Evolutionary conservation across 1,140 invertebrate species (phyloP).

Genomic region (Calycopis cecrops): DNA sequence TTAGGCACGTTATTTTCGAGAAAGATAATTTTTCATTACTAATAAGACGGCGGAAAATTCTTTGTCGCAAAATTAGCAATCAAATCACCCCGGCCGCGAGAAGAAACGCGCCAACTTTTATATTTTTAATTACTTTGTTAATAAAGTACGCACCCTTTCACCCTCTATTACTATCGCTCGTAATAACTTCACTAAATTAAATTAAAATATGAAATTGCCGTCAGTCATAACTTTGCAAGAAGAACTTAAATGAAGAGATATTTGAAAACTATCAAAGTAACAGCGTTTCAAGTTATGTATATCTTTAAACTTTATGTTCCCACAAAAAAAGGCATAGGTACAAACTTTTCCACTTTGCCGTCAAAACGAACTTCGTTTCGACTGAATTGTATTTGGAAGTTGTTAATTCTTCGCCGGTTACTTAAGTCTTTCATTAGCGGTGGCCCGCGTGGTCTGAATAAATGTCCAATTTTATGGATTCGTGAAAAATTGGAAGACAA

Average conservation of each 20-base stretch:
- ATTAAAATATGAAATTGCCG: conserved; percentile 46
- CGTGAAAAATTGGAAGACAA: conserved; percentile 52
- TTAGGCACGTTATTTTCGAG: conserved; percentile 9
- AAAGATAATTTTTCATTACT: conserved; percentile 41
- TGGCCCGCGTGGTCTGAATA: conserved; percentile 62
- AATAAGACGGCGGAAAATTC: conserved; percentile 41
- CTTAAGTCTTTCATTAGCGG: conserved; percentile 71
- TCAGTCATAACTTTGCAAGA: conserved; percentile 11
- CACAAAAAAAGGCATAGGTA: conserved; percentile 40
- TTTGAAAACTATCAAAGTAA: conserved; percentile 21
- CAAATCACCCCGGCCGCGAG: conserved; percentile 34
- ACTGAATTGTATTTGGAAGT: conserved; percentile 67
- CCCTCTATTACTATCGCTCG: conserved; percentile 29
- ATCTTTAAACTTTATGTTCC: conserved; percentile 48
- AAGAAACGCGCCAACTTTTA: conserved; percentile 45
- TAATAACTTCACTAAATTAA: conserved; percentile 44
- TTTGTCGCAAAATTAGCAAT: conserved; percentile 66
- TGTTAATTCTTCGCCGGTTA: conserved; percentile 67
- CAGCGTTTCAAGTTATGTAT: conserved; percentile 31
- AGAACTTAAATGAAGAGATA: conserved; percentile 22
- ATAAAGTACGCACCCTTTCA: conserved; percentile 41
- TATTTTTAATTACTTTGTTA: conserved; percentile 54
- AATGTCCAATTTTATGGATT: conserved; percentile 41
- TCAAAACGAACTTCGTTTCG: conserved; percentile 59
- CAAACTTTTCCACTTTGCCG: conserved; percentile 66